These are phyloP conservation scores for Salvelinus sp. DNA, from an alignment of 2,113 vertebrate genomes.

Conservation along the genomic window DNA sequence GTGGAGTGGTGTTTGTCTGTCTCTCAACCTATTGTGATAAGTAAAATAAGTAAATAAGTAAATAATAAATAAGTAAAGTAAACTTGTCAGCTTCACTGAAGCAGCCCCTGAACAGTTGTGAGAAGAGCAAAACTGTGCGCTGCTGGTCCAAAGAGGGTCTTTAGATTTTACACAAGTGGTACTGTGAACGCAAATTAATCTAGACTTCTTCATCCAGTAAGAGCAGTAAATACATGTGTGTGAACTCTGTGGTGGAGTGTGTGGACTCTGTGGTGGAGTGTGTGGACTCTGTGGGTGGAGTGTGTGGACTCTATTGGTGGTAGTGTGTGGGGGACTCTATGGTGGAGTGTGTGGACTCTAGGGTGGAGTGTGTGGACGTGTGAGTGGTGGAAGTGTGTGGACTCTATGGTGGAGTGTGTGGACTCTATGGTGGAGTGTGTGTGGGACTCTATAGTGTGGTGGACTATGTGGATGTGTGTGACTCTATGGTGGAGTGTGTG, in stretches of 20 bases:
- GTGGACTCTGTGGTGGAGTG: background rate
- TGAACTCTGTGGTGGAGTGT: background rate
- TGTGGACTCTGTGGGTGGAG: background rate
- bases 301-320: background rate
- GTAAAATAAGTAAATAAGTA: too few relatives aligned
- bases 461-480: background rate
- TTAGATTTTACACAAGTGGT: too few relatives aligned
- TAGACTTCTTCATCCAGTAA: background rate
- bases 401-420: background rate
- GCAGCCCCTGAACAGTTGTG: too few relatives aligned
- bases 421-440: background rate
- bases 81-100: too few relatives aligned
- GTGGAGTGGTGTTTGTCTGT: too few relatives aligned
- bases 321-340: background rate
- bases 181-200: too few relatives aligned
- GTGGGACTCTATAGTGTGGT: background rate
- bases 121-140: too few relatives aligned
- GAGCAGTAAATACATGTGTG: background rate
- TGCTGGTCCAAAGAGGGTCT: too few relatives aligned
- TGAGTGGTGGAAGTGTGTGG: background rate
- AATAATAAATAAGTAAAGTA: too few relatives aligned
- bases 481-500: background rate
- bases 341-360: background rate
- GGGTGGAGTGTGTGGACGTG: background rate
- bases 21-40: too few relatives aligned